A percentile compares a stretch with the other conserved stretches of the same genome.
These are phyloP conservation scores for Cephalopterus ornatus DNA, from an alignment of 2,113 vertebrate genomes.

Conservation along the genomic window DNA sequence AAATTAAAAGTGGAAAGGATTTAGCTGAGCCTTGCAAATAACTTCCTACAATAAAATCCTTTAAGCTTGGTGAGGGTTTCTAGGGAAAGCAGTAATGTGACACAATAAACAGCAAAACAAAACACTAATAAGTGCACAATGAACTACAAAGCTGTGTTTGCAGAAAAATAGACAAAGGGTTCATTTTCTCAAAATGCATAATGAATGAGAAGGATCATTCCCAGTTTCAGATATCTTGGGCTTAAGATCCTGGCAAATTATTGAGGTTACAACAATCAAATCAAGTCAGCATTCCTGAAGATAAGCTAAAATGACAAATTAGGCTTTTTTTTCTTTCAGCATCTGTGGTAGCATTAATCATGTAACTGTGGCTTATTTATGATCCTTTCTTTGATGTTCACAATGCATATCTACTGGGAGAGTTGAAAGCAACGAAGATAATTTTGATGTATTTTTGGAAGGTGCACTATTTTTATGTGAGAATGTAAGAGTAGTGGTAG, in stretches of 20 bases:
- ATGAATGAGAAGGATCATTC: neutral
- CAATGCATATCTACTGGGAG: neutral
- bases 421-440: slow-evolving; percentile 8
- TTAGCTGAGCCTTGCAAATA: neutral
- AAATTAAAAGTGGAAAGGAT: neutral
- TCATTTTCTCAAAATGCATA: slow-evolving; percentile 8
- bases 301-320: slow-evolving; percentile 54
- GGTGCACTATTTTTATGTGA: neutral
- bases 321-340: neutral
- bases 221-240: neutral
- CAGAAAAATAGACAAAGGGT: neutral
- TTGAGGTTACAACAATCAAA: slow-evolving; percentile 14
- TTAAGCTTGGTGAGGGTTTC: neutral
- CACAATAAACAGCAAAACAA: neutral
- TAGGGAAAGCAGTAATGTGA: neutral
- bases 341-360: slow-evolving; percentile 24
- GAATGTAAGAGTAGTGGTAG: neutral
- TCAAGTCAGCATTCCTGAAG: slow-evolving; percentile 4
- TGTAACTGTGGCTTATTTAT: neutral
- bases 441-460: slow-evolving; percentile 35
- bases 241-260: slow-evolving; percentile 26
- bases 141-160: neutral
- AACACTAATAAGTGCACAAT: neutral
- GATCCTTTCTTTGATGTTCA: slow-evolving; percentile 28
- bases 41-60: neutral